Evolutionary conservation across 1,140 invertebrate genomes (phyloP).

Genomic region (Belonocnema kinseyi): DNA sequence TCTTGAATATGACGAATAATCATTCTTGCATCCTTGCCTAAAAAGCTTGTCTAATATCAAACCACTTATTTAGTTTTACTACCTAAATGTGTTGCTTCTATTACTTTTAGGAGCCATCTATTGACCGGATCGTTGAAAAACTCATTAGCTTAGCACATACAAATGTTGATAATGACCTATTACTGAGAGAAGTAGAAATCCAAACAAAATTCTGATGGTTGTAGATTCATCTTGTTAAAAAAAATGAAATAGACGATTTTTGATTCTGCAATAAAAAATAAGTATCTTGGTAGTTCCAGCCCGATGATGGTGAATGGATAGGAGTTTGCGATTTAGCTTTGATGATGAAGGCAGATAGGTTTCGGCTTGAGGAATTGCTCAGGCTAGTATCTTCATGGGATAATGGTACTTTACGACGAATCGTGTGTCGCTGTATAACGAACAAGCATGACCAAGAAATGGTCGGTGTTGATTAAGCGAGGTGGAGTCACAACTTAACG

Average conservation of each 20-base stretch:
- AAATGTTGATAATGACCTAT: too few relatives aligned
- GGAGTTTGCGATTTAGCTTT: conserved; percentile 19
- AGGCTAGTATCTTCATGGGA: conserved; percentile 17
- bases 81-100: too few relatives aligned
- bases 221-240: background rate
- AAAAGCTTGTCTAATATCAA: too few relatives aligned
- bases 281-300: background rate
- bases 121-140: too few relatives aligned
- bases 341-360: conserved; percentile 25
- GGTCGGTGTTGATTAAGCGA: conserved; percentile 33
- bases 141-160: too few relatives aligned
- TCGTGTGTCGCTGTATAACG: conserved; percentile 30
- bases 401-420: conserved; percentile 29
- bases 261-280: background rate
- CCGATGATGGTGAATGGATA: background rate
- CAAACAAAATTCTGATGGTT: too few relatives aligned
- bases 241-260: background rate
- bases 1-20: too few relatives aligned
- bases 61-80: too few relatives aligned
- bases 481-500: conserved; percentile 32
- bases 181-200: too few relatives aligned
- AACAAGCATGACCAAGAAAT: conserved; percentile 30
- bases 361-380: conserved; percentile 31
- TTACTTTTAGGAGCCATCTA: too few relatives aligned
- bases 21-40: too few relatives aligned